Evolutionary conservation across 2,113 vertebrate genomes (phyloP), one percentile per base, ranked within the genome.

Genomic region (Sylvietta virens): DNA sequence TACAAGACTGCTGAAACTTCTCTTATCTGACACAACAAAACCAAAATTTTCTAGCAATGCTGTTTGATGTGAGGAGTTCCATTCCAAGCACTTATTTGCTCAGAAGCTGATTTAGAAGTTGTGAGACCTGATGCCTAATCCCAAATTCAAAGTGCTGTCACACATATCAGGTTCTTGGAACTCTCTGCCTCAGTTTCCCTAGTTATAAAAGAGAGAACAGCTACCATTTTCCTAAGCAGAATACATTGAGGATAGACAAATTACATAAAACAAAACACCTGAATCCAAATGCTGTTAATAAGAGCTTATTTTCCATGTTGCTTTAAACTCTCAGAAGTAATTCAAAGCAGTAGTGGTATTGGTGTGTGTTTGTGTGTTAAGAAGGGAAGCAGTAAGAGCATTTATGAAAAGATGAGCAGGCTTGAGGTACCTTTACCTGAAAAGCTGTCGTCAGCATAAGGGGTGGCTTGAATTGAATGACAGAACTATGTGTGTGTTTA

Each of bases 391-490:
- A 85, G 20, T 73, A 93, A 92, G 13, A 66, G 4, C 8, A 37
- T 62, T 81, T 56, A 33, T n/a, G 65, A 64, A 88, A 69, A 70
- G 42, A 81, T 70, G 50, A 93, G 37, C 23, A 83, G 64, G 45
- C 28, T 88, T 95, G 94, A 82, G 64, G 66, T 86, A 72, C 81
- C 47, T 85, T 89, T 93, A 95, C 44, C 79, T 71, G 44, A 51
- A 94, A 90, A 60, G 28, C 58, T 70, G 60, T 73, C 0, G 0
- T 67, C 71, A 81, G 81, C 56, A 47, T 73, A 73, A 90, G 74
- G 64, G 56, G 30, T 92, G 64, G 44, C 44, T 92, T 90, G 83
- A 92, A 87, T 37, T 87, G 81, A 94, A 77, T 92, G 81, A 81
- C 85, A 90, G 58, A 85, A 60, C 42, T 90, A 54, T 35, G 70